Percentiles rank a stretch among this genome's conserved stretches.
These are phyloP conservation scores for Stegastes partitus DNA, from an alignment of 2,113 vertebrate genomes.

Conservation along the genomic window DNA sequence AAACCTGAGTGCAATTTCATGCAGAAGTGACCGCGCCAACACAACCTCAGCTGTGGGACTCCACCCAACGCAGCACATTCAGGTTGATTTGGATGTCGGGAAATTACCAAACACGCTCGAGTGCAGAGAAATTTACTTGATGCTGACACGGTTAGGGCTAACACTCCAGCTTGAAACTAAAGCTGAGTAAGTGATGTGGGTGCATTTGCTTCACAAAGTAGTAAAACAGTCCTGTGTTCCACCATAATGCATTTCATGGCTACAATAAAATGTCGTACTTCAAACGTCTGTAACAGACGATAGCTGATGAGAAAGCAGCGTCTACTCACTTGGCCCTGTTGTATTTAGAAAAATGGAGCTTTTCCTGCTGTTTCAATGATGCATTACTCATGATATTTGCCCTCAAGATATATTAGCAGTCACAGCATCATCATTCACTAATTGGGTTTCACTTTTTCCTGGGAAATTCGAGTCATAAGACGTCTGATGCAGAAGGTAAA, in stretches of 20 bases:
- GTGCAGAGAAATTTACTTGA: not conserved
- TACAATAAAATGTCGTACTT: too few relatives aligned
- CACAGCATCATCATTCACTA: not conserved
- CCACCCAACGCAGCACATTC: slow-evolving; percentile 13
- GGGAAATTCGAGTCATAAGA: slow-evolving; percentile 47
- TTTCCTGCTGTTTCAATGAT: not conserved
- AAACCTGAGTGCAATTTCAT: not conserved
- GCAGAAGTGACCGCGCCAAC: not conserved
- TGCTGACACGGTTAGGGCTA: not conserved
- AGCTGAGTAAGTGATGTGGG: too few relatives aligned
- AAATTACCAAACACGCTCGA: slow-evolving; percentile 40
- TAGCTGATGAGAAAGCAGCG: not conserved
- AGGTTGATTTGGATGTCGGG: slow-evolving; percentile 13
- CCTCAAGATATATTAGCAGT: not conserved
- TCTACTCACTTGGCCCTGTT: too few relatives aligned
- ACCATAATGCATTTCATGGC: too few relatives aligned
- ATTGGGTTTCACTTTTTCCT: not conserved
- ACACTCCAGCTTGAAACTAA: too few relatives aligned
- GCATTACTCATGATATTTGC: not conserved
- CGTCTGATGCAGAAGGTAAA: slow-evolving; percentile 21
- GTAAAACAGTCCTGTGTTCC: too few relatives aligned
- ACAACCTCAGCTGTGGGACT: not conserved
- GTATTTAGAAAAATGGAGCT: too few relatives aligned
- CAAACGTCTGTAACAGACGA: too few relatives aligned
- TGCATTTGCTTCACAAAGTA: too few relatives aligned